Base-by-base conservation (phyloP, 2,797 vertebrate species). In the Rhinogobio ventralis region DNA sequence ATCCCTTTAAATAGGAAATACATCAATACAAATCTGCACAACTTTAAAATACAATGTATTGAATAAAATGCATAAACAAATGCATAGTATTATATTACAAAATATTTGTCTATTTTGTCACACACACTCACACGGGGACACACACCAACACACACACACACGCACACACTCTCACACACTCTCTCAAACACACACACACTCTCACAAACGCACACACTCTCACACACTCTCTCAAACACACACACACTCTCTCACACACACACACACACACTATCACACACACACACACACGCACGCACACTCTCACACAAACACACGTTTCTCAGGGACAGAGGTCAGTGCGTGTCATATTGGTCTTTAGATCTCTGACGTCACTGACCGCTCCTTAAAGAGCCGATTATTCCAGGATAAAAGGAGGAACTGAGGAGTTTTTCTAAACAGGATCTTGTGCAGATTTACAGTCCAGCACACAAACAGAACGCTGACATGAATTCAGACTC, bases 331-430 rank as follows among this genome's bases (percentile, higher is more conserved):
- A 78, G 55, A 78, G 75, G 55, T 78, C 75, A 78, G 55, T 46
- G 42, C 11, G 73, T 1, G 49, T 75, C 30, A 14, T 55, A 15
- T 55, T 55, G 11, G 20, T 46, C 81, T 46, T 71, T n/a, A n/a
- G n/a, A n/a, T n/a, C 45, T 75, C n/a, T 28, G 55, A 78, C 36
- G 88, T 91, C 88, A 88, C 36, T 81, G 91, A 75, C 49, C 53
- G 10, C 90, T 93, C 25, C 79, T 72, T 60, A 81, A 87, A 84
- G 81, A 51, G 64, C 53, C 51, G 17, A 89, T 92, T 91, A 88
- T 85, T 91, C 82, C 5, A 79, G 88, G 94, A 92, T 95, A 95
- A 94, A 94, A 91, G 90, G 95, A 94, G 95, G 94, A 95, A 91
- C 90, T 66, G 78, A 87, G 89, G 86, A 85, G 88, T 42, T 13